A percentile compares a stretch with the other conserved stretches of the same genome.
These are phyloP conservation scores for Pteromalus puparum DNA, from an alignment of 1,140 invertebrate species.

Conservation along the genomic window DNA sequence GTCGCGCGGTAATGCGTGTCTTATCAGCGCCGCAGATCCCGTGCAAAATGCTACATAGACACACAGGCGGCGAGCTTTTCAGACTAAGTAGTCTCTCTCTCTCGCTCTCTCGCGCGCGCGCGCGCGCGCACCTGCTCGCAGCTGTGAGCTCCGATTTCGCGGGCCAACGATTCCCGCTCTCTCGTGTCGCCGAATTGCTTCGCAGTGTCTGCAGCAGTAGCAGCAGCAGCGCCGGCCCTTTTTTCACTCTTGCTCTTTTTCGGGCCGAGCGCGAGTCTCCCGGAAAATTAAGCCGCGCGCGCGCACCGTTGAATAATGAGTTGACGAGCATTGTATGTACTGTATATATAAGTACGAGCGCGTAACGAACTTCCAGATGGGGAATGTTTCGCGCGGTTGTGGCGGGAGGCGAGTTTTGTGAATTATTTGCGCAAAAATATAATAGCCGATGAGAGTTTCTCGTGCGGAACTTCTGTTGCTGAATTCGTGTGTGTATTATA, in stretches of 20 bases:
- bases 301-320: background rate
- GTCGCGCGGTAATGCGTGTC: conserved; percentile 60
- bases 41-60: conserved; percentile 12
- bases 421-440: no score
- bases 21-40: conserved; percentile 57
- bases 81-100: no score
- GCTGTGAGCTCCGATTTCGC: conserved; percentile 13
- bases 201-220: background rate
- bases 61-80: background rate
- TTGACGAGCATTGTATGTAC: background rate
- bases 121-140: background rate
- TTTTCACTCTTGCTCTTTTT: background rate
- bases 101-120: background rate
- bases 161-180: background rate
- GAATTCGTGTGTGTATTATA: background rate
- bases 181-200: background rate
- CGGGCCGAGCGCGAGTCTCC: background rate
- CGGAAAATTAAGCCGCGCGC: conserved; percentile 3
- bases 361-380: background rate
- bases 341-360: no score
- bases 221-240: background rate
- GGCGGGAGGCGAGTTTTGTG: no score
- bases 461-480: background rate
- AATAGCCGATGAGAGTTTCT: background rate
- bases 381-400: no score